phyloP scores from a whole-genome alignment of 2,888 invertebrate genomes.

The Volucella zonaria region DNA sequence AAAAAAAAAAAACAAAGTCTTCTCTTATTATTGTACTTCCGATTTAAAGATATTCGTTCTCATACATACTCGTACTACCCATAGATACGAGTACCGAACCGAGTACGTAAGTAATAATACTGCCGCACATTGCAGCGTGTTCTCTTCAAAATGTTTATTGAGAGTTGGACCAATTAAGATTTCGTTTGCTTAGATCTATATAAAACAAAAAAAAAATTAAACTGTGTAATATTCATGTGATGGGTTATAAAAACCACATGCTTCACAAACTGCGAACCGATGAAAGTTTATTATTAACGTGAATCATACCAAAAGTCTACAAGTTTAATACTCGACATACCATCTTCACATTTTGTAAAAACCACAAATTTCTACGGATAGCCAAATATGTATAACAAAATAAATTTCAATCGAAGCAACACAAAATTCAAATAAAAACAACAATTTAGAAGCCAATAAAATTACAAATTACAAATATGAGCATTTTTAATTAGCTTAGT shows the following conservation, averaged over 20 bases:
- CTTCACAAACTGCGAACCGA: constrained; percentile 73
- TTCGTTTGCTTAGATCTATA: constrained; percentile 75
- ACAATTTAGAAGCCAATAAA: constrained; percentile 60
- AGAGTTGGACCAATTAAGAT: constrained; percentile 70
- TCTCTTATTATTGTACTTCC: too few relatives aligned
- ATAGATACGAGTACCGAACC: too few relatives aligned
- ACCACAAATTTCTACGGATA: constrained; percentile 53
- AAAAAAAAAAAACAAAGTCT: too few relatives aligned
- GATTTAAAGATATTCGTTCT: too few relatives aligned
- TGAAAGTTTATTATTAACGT: constrained; percentile 46
- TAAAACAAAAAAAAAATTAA: constrained; percentile 79
- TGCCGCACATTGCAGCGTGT: constrained; percentile 67
- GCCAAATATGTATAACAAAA: constrained; percentile 68
- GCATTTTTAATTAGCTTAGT: constrained; percentile 66
- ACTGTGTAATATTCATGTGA: constrained; percentile 81
- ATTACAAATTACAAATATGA: constrained; percentile 69
- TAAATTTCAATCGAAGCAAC: constrained; percentile 43
- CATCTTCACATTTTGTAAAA: constrained; percentile 38
- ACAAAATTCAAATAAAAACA: constrained; percentile 63
- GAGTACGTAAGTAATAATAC: neutral
- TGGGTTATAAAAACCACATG: constrained; percentile 83
- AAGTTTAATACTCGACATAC: constrained; percentile 7
- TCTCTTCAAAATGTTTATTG: constrained; percentile 66
- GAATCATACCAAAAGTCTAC: neutral
- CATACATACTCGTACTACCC: too few relatives aligned